These are phyloP conservation scores for Lacanobia wlatinum DNA, from an alignment of 2,888 invertebrate species.

Conservation along the genomic window DNA sequence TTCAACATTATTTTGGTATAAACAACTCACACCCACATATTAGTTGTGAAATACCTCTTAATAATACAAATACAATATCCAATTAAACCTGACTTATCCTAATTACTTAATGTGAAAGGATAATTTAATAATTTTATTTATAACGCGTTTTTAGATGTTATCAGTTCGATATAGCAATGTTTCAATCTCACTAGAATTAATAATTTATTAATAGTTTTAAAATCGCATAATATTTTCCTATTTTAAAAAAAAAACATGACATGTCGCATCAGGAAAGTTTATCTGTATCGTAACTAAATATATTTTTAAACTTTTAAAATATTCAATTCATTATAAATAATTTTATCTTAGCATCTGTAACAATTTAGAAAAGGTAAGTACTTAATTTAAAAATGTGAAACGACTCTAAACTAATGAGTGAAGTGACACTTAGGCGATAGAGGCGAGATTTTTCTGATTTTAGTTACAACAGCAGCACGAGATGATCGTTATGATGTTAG, in stretches of 20 bases:
- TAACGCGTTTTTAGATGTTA: background rate
- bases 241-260: background rate
- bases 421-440: slow-evolving; percentile 36
- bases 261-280: background rate
- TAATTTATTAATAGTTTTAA: background rate
- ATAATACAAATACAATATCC: slow-evolving; percentile 25
- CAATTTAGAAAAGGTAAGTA: slow-evolving; percentile 57
- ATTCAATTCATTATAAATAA: slow-evolving; percentile 3
- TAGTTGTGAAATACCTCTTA: slow-evolving; percentile 62
- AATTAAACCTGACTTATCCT: slow-evolving; percentile 14
- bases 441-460: slow-evolving; percentile 41
- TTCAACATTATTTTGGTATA: slow-evolving; percentile 75
- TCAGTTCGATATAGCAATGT: slow-evolving; percentile 17
- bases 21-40: slow-evolving; percentile 60
- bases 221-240: background rate
- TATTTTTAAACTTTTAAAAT: background rate
- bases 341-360: slow-evolving; percentile 40
- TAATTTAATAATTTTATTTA: slow-evolving; percentile 8
- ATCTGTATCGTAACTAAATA: slow-evolving; percentile 6
- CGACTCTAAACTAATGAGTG: slow-evolving; percentile 50
- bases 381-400: slow-evolving; percentile 48
- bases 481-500: slow-evolving; percentile 19
- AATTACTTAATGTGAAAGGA: background rate
- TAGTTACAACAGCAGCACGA: slow-evolving; percentile 44
- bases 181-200: slow-evolving; percentile 3